Evolutionary conservation across 1,140 invertebrate species (phyloP).

Genomic region (Neotoxoptera formosana): DNA sequence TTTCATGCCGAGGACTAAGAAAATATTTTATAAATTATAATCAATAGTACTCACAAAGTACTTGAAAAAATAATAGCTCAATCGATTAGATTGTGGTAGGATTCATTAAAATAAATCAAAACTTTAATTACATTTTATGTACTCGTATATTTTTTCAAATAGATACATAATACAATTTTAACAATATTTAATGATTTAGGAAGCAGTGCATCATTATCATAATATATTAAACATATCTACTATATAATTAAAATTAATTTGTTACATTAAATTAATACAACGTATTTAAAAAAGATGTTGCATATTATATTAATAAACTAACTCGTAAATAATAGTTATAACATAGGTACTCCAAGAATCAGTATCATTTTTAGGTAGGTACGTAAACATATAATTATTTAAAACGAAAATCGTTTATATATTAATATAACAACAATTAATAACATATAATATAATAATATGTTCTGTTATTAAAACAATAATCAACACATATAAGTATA

Average conservation of each 20-base stretch:
- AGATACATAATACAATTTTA: not conserved
- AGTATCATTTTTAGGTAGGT: not conserved
- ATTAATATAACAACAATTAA: constrained; percentile 25
- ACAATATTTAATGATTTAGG: constrained; percentile 23
- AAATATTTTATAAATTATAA: not conserved
- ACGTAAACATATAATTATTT: not conserved
- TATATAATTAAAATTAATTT: not conserved
- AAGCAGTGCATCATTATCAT: not conserved
- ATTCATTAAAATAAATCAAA: not conserved
- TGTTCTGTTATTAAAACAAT: not conserved
- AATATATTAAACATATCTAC: constrained; percentile 11
- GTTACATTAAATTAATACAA: not conserved
- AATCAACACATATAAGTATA: not conserved
- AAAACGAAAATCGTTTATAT: not conserved
- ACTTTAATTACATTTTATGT: constrained; percentile 6
- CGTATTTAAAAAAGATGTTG: not conserved
- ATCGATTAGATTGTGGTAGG: not conserved
- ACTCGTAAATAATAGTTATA: not conserved
- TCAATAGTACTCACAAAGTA: not conserved
- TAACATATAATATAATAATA: constrained; percentile 25
- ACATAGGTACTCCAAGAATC: not conserved
- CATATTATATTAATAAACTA: not conserved
- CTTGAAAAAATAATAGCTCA: no score
- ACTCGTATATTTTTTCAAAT: not conserved
- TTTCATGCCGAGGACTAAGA: not conserved